Evolutionary conservation across 2,888 invertebrate genomes (phyloP).

Genomic region (Brachyopa scutellaris): DNA sequence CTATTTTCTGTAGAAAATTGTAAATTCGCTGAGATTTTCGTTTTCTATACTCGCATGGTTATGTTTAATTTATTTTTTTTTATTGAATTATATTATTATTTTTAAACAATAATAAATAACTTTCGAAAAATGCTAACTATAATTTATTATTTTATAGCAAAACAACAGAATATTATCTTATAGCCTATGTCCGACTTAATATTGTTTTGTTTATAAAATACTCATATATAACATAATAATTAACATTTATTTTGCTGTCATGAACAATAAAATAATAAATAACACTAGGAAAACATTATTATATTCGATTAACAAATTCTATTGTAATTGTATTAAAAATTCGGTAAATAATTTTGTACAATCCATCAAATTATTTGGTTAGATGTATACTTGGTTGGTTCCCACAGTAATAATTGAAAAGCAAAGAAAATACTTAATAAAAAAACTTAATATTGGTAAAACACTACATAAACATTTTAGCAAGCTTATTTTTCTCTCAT

Average conservation of each 20-base stretch:
- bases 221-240: no score
- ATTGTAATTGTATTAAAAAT: conserved; percentile 31
- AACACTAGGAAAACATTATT: conserved; percentile 16
- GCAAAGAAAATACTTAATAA: background rate
- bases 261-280: conserved; percentile 24
- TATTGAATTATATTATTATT: conserved; percentile 6
- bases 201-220: conserved; percentile 39
- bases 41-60: conserved; percentile 33
- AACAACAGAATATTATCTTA: conserved; percentile 48
- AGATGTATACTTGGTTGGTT: conserved; percentile 44
- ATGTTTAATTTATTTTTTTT: conserved; percentile 13
- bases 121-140: conserved; percentile 34
- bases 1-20: background rate
- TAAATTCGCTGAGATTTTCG: background rate
- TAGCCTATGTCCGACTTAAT: conserved; percentile 22
- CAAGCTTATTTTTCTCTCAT: conserved; percentile 57
- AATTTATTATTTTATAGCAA: conserved; percentile 49
- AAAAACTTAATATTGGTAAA: conserved; percentile 26
- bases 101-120: conserved; percentile 12
- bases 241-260: conserved; percentile 63
- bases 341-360: conserved; percentile 30
- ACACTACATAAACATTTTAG: conserved; percentile 39
- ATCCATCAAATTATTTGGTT: conserved; percentile 19
- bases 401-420: conserved; percentile 9
- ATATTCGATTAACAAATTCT: conserved; percentile 21